These are phyloP conservation scores for Hypselothyrea guttata DNA, from an alignment of 2,888 invertebrate genomes.

Conservation along the genomic window DNA sequence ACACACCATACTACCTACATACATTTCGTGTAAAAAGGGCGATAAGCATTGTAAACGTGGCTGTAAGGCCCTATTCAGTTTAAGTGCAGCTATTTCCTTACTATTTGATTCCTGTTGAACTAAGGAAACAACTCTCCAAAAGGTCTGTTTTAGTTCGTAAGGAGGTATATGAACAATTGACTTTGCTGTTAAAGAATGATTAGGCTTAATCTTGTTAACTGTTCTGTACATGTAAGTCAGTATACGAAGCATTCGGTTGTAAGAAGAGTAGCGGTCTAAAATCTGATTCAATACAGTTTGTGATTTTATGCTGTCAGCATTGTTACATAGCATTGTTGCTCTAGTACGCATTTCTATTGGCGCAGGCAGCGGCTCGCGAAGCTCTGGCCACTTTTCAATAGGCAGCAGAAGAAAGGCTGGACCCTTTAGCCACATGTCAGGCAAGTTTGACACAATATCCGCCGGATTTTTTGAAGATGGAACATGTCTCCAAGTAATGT, in stretches of 20 bases:
- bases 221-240: neutral
- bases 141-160: neutral
- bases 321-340: neutral
- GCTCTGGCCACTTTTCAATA: neutral
- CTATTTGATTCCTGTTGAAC: neutral
- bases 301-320: neutral
- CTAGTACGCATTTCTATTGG: neutral
- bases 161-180: neutral
- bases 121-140: neutral
- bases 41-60: neutral
- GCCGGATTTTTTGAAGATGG: neutral
- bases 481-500: neutral
- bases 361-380: neutral
- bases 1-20: neutral
- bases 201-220: too few relatives aligned
- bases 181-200: neutral
- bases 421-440: neutral
- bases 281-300: neutral
- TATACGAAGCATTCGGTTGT: neutral
- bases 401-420: neutral
- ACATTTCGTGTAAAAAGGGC: neutral
- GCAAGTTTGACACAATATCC: neutral
- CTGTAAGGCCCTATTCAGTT: neutral
- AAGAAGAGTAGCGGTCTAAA: neutral
- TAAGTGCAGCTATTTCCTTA: neutral